Percentiles rank a stretch among this genome's conserved stretches.
Evolutionary conservation across 2,888 invertebrate genomes (phyloP).

Genomic region (Agonopterix subpropinquella): DNA sequence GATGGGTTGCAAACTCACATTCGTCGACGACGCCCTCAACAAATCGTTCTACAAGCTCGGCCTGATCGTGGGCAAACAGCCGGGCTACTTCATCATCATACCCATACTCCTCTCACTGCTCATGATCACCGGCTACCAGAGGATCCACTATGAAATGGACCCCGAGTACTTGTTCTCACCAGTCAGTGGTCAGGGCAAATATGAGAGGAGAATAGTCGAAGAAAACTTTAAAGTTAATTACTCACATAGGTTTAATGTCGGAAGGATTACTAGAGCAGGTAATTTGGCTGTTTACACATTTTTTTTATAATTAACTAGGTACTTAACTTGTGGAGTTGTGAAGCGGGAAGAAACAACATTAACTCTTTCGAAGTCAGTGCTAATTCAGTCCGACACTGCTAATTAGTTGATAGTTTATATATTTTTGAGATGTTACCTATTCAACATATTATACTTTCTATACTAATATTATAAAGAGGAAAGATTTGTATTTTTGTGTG

Average conservation of each 20-base stretch:
- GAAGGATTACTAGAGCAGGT: slow-evolving; percentile 92
- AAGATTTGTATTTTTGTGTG: too few relatives aligned
- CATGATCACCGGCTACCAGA: slow-evolving; percentile 91
- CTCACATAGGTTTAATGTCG: slow-evolving; percentile 88
- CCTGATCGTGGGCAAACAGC: slow-evolving; percentile 84
- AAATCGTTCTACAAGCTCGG: slow-evolving; percentile 89
- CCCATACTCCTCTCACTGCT: slow-evolving; percentile 88
- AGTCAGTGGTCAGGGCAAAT: slow-evolving; percentile 88
- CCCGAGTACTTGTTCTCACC: slow-evolving; percentile 96
- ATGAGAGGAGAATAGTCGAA: slow-evolving; percentile 88
- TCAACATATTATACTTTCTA: too few relatives aligned
- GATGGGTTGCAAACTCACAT: slow-evolving; percentile 85
- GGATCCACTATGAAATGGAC: slow-evolving; percentile 91
- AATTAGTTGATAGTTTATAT: too few relatives aligned
- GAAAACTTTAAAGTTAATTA: slow-evolving; percentile 92
- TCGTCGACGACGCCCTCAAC: slow-evolving; percentile 87
- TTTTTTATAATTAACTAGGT: too few relatives aligned
- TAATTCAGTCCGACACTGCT: too few relatives aligned
- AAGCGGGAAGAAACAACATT: too few relatives aligned
- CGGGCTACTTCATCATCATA: slow-evolving; percentile 91
- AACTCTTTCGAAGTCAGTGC: too few relatives aligned
- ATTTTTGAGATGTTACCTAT: too few relatives aligned
- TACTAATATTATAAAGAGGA: too few relatives aligned
- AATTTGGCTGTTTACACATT: too few relatives aligned
- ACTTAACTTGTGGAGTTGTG: too few relatives aligned